A percentile compares a stretch with the other conserved stretches of the same genome.
phyloP scores from a whole-genome alignment of 2,113 vertebrate genomes.

The Syngnathus floridae region DNA sequence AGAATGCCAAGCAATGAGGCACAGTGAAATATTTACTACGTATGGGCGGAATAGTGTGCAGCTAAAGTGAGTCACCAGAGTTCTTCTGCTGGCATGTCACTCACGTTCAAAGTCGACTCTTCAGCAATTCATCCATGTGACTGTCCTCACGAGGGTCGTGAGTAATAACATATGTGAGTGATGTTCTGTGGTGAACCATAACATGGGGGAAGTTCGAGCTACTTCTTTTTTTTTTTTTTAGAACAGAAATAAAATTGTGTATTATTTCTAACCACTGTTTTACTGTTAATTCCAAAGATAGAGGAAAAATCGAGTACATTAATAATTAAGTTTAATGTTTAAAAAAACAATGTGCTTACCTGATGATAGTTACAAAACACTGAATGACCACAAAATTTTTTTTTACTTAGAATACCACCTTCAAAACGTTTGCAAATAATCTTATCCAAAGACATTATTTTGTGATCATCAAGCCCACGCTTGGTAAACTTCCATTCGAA shows the following conservation, averaged over 20 bases:
- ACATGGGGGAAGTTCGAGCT: no score
- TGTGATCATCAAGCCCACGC: background rate
- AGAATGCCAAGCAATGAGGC: slow-evolving; percentile 28
- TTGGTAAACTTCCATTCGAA: background rate
- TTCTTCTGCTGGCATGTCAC: background rate
- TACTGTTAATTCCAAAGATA: no score
- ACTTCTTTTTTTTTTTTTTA: no score
- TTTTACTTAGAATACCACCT: background rate
- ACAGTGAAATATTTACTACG: slow-evolving; percentile 56
- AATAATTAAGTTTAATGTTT: no score
- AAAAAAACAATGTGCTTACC: no score
- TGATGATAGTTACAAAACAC: no score
- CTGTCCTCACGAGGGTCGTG: background rate
- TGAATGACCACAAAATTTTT: background rate
- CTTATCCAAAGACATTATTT: background rate
- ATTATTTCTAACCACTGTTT: no score
- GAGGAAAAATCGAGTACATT: no score
- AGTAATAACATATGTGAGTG: no score
- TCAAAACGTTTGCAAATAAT: background rate
- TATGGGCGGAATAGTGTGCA: slow-evolving; percentile 24
- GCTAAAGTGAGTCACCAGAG: slow-evolving; percentile 42
- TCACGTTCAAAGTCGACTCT: background rate
- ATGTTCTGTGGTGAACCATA: no score
- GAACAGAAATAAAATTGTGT: no score
- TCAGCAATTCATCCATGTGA: background rate